These are phyloP conservation scores for Lagorchestes hirsutus DNA, from an alignment of 2,797 vertebrate species.

Conservation along the genomic window DNA sequence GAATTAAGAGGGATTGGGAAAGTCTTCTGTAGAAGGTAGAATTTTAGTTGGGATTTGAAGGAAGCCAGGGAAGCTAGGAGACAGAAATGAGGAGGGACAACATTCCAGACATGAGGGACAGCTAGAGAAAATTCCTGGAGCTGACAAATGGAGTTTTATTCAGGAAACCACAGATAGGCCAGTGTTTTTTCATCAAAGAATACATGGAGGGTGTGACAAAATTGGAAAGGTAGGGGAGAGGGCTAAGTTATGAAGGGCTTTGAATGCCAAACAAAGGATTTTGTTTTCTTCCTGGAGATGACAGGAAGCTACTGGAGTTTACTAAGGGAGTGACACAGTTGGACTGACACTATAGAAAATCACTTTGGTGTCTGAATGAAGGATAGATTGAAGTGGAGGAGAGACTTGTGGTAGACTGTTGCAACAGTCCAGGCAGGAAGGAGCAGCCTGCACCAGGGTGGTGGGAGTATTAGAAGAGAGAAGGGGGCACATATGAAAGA, in stretches of 20 bases:
- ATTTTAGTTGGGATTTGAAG: not conserved
- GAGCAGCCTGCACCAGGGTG: not conserved
- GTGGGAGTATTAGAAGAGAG: not conserved
- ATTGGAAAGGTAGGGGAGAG: not conserved
- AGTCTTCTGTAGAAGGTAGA: no score
- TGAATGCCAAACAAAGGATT: not conserved
- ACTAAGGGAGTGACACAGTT: not conserved
- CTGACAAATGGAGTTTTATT: not conserved
- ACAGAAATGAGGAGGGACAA: not conserved
- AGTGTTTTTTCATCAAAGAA: not conserved
- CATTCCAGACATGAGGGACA: not conserved
- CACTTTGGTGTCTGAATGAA: not conserved
- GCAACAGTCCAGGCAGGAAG: not conserved
- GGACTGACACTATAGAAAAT: not conserved
- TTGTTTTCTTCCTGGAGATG: not conserved
- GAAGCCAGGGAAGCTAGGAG: not conserved
- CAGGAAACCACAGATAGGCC: not conserved
- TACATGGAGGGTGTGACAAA: not conserved
- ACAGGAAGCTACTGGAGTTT: not conserved
- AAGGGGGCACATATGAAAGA: not conserved
- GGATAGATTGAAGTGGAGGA: not conserved
- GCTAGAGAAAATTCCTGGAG: not conserved
- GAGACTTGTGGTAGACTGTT: not conserved
- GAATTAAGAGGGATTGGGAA: not conserved
- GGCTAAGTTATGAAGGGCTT: not conserved